Conservation (phyloP, 2,888 invertebrate species). For the Melieria crassipennis region DNA sequence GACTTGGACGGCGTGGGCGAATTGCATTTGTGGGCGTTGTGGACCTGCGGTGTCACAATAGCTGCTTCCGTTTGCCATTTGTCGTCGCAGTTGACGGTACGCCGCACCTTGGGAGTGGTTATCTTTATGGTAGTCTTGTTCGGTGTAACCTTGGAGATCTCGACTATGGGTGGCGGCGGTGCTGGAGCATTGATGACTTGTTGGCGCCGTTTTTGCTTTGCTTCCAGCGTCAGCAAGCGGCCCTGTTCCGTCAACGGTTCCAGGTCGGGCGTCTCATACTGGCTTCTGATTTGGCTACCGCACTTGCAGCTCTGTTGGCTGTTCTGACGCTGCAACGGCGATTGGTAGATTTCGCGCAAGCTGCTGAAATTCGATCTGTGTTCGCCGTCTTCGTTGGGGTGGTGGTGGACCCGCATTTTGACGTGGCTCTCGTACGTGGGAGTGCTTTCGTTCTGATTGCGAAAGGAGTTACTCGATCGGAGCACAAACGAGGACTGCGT, state of each 20-base stretch:
- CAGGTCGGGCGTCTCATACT: constrained; percentile 41
- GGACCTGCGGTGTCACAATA: constrained; percentile 37
- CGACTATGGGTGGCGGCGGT: constrained; percentile 68
- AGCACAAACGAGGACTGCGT: constrained; percentile 70
- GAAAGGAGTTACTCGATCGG: constrained; percentile 77
- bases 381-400: constrained; percentile 27
- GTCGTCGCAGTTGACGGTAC: constrained; percentile 20
- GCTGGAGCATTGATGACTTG: constrained; percentile 65
- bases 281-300: constrained; percentile 55
- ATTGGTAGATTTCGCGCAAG: constrained; percentile 79
- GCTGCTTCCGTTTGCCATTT: constrained; percentile 39
- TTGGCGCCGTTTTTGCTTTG: constrained; percentile 79
- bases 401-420: constrained; percentile 30
- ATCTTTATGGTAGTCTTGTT: constrained; percentile 60
- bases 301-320: constrained; percentile 49
- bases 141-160: constrained; percentile 39
- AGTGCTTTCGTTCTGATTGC: constrained; percentile 64
- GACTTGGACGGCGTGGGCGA: constrained; percentile 31
- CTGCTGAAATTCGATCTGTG: constrained; percentile 69
- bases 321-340: constrained; percentile 68
- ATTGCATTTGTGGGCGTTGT: constrained; percentile 11
- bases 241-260: constrained; percentile 67
- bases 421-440: constrained; percentile 39
- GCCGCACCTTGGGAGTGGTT: constrained; percentile 43
- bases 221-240: constrained; percentile 75